These are phyloP conservation scores for Carpatolechia fugitivella DNA, from an alignment of 2,888 invertebrate species.

Conservation along the genomic window DNA sequence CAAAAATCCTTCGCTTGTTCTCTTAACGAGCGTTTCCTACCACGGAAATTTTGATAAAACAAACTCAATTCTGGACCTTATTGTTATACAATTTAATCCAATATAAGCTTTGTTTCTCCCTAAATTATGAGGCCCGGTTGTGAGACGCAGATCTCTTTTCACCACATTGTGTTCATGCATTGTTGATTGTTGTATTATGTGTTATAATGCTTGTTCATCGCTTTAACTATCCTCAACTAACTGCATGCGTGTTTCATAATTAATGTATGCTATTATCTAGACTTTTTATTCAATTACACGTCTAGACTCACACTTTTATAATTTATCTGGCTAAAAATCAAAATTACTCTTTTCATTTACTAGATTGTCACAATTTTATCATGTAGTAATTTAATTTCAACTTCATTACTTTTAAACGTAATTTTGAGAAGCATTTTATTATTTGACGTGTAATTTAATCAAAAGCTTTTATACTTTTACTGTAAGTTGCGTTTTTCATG, in stretches of 20 bases:
- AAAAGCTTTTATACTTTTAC: neutral
- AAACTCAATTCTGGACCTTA: constrained; percentile 25
- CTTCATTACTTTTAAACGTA: neutral
- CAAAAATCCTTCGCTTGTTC: constrained; percentile 29
- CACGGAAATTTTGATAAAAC: constrained; percentile 25
- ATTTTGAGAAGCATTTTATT: neutral
- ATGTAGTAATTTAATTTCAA: neutral
- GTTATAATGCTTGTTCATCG: constrained; percentile 41
- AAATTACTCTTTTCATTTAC: neutral
- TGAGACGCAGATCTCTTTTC: constrained; percentile 67
- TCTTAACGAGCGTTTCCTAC: constrained; percentile 28
- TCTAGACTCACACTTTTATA: neutral
- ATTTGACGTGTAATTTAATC: neutral
- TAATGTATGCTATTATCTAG: constrained; percentile 24
- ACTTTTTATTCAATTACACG: constrained; percentile 5
- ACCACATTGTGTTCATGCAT: constrained; percentile 51
- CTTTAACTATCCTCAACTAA: constrained; percentile 31
- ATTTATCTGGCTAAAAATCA: neutral
- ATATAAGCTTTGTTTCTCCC: constrained; percentile 20
- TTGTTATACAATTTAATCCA: constrained; percentile 4
- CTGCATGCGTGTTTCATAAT: constrained; percentile 40
- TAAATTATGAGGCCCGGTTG: constrained; percentile 27
- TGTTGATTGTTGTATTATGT: constrained; percentile 36
- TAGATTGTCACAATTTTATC: neutral
- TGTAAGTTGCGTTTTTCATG: neutral